Evolutionary conservation across 1,140 invertebrate genomes (phyloP).

Genomic region (Orchestia grillus): DNA sequence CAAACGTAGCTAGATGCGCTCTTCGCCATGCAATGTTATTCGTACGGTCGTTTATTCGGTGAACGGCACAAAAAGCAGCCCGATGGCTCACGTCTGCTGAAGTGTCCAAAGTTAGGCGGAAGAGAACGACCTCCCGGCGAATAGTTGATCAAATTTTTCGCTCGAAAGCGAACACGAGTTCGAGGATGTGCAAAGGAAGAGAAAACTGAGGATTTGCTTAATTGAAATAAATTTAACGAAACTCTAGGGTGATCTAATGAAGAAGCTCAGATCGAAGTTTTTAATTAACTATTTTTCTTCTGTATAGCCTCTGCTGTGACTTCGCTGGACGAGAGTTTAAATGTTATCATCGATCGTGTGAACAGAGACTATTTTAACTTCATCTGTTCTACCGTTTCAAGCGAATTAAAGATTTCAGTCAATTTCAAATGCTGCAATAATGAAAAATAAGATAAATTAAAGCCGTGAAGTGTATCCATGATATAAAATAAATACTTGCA

Average conservation of each 20-base stretch:
- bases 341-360: background rate
- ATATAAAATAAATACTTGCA: background rate
- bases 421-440: too few relatives aligned
- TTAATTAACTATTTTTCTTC: background rate
- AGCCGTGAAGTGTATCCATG: background rate
- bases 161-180: background rate
- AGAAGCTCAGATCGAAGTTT: background rate
- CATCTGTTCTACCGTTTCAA: too few relatives aligned
- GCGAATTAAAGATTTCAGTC: too few relatives aligned
- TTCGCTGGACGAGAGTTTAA: background rate
- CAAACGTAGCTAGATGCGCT: background rate
- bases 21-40: background rate
- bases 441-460: too few relatives aligned
- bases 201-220: constrained; percentile 31
- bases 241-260: background rate
- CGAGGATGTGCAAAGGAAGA: background rate
- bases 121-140: background rate
- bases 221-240: constrained; percentile 38
- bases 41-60: background rate
- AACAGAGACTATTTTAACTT: background rate
- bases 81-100: background rate
- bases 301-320: background rate
- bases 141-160: constrained; percentile 13
- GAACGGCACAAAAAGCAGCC: background rate
- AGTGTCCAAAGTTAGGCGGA: constrained; percentile 30